Evolutionary conservation across 2,113 vertebrate genomes (phyloP), one percentile per base, ranked within the genome.

Genomic region (Hemicordylus capensis): DNA sequence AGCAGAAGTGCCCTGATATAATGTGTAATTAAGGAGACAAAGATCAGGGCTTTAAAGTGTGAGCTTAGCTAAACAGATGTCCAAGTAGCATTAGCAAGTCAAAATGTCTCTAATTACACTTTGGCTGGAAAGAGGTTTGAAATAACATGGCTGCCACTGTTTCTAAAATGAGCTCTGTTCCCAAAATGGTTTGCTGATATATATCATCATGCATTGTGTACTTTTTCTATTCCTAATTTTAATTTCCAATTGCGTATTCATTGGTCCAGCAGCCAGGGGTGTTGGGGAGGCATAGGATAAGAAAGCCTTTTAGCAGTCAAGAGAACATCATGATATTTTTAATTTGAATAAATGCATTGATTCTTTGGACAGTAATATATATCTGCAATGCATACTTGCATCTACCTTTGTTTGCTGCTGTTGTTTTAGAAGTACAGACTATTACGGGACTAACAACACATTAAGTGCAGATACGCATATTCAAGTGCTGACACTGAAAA

Each of bases 21-120:
- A 77, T 48, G 46, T 81, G 28, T 77, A 94, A 93, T 90, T 81
- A 91, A 70, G 59, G 64, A 93, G 54, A 73, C 83, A 88, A 91
- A 90, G 85, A 92, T 85, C 48, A 90, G 83, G 69, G 10, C 42
- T 92, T 93, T 89, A 88, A 82, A 88, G 28, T 66, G 66, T 88
- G 56, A 88, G 88, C 81, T 95, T 89, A 92, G 70, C 67, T 79
- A 84, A 72, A 70, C 56, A 87, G 76, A 46, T 91, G 85, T 90
- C 85, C 88, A 63, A 86, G 51, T 46, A 91, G 67, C n/a, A 85
- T 87, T 72, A 72, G 39, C 76, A 92, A 80, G 83, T 69, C 66
- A 39, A 73, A 83, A 1, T 2, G 9, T 72, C 26, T 91, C 86
- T 89, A 84, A 91, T 94, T 91, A 88, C 6, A 59, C 83, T 91